phyloP scores from a whole-genome alignment of 2,888 invertebrate species.

The Lochmaea capreae region DNA sequence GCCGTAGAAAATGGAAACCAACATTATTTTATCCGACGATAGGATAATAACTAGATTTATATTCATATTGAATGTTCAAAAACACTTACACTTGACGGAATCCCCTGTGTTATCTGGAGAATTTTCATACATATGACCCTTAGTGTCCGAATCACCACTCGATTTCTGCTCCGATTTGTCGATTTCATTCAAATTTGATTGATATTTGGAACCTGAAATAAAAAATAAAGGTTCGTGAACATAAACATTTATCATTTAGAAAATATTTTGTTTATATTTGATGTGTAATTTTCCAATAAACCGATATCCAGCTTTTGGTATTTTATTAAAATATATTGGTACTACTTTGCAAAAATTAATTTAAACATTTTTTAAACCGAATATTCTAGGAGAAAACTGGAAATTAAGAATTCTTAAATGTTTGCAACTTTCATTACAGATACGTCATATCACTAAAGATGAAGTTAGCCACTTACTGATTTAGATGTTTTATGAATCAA shows the following conservation, averaged over 20 bases:
- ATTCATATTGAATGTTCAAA: constrained; percentile 31
- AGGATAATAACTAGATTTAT: constrained; percentile 20
- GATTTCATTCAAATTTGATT: constrained; percentile 80
- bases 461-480: too few species aligned
- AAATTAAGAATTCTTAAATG: too few species aligned
- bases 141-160: constrained; percentile 63
- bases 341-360: too few species aligned
- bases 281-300: too few species aligned
- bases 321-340: too few species aligned
- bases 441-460: too few species aligned
- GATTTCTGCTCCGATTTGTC: constrained; percentile 84
- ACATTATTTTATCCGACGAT: background rate
- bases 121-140: constrained; percentile 66
- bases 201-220: constrained; percentile 78
- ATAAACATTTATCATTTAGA: background rate
- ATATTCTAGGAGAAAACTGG: too few species aligned
- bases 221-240: constrained; percentile 28
- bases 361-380: too few species aligned
- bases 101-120: constrained; percentile 37
- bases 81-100: constrained; percentile 39
- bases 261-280: background rate
- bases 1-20: too few species aligned
- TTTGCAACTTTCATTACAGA: too few species aligned
- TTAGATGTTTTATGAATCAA: too few species aligned
- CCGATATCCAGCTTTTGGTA: too few species aligned